phyloP scores from a whole-genome alignment of 2,888 invertebrate species.

The Litoditis marina region DNA sequence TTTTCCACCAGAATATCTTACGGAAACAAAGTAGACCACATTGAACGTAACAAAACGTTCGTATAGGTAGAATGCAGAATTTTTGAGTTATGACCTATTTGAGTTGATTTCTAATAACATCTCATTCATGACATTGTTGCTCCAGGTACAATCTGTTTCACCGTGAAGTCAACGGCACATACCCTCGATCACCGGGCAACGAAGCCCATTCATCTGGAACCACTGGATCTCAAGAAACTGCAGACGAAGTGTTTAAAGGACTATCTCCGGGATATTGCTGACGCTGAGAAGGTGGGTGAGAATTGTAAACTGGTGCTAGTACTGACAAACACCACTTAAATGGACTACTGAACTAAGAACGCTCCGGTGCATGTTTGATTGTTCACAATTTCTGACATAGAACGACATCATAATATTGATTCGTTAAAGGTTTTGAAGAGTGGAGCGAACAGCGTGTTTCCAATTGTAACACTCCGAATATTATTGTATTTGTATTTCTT shows the following conservation, averaged over 20 bases:
- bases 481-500: neutral
- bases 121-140: neutral
- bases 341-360: no score
- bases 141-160: conserved; percentile 52
- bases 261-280: conserved; percentile 58
- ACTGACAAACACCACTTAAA: no score
- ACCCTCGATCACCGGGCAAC: conserved; percentile 34
- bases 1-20: no score
- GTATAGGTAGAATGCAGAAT: no score
- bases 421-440: neutral
- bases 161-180: conserved; percentile 51
- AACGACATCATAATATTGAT: no score
- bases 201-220: conserved; percentile 57
- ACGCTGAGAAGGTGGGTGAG: conserved; percentile 53
- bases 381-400: no score
- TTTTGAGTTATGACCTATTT: neutral
- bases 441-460: neutral
- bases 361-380: no score
- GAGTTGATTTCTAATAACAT: neutral
- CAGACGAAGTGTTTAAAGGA: conserved; percentile 59
- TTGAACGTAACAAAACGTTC: no score
- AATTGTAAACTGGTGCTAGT: no score
- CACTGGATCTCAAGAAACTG: conserved; percentile 57
- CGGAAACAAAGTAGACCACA: no score
- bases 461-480: neutral